Evolutionary conservation across 2,113 vertebrate genomes (phyloP), one percentile per base, ranked within the genome.

Genomic region (Fulica atra): DNA sequence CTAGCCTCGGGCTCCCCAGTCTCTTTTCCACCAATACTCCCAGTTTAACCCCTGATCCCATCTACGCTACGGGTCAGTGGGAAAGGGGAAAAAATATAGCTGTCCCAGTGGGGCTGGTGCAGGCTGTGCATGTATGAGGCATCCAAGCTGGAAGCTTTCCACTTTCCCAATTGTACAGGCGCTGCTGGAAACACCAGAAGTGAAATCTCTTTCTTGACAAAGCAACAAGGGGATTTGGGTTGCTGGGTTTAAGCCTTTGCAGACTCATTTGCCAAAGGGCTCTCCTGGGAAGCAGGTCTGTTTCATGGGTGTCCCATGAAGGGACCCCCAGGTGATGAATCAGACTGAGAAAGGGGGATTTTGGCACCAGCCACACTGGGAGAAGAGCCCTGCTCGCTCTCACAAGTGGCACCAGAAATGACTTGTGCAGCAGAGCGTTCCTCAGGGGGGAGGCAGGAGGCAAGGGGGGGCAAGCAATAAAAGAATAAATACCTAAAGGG

Each of bases 21-120:
- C 59, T 65, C 86, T 86, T 96, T 92, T 77, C 93, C 92, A 73
- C 82, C 93, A 38, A 38, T 13, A 81, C 68, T 97, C 94, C 87
- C 92, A 88, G 81, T 96, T 97, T 96, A 97, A 97, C 96, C 96
- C 86, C 93, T 96, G 95, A 93, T 91, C 96, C 94, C 90, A 21
- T 81, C 77, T 19, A 59, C 0, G 53, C 79, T 28, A 94, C 24
- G 86, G 95, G 96, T 93, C 92, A 95, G 88, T 6, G 42, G 78
- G 61, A 89, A 93, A 91, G 28, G 57, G 89, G 60, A 17, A 61
- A 69, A 89, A 80, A 76, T 18, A 57, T 35, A 79, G 15, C 31
- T 3, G 1, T 68, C 61, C 90, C 81, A 20, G 18, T 2, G 92
- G 82, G 82, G 66, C 72, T 38, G 16, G 73, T 1, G 11, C 1